These are phyloP conservation scores for Plebejus melissa DNA, from an alignment of 2,888 invertebrate species.

Conservation along the genomic window DNA sequence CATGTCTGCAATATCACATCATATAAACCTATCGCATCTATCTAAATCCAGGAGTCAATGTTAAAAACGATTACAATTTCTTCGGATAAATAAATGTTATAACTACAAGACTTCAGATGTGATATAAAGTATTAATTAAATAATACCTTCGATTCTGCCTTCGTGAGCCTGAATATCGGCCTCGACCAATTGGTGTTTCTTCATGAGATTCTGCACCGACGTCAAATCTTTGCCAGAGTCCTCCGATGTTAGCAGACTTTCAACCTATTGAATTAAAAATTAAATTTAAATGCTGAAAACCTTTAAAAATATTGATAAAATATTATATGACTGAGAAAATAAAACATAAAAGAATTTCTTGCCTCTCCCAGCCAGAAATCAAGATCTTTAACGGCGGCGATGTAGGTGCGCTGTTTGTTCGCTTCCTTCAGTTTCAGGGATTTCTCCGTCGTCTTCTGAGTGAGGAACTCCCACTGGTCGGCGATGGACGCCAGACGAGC, in stretches of 20 bases:
- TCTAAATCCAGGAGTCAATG: not conserved
- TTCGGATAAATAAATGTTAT: not conserved
- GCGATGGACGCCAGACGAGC: conserved; percentile 92
- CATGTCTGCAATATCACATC: conserved; percentile 81
- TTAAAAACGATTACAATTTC: not conserved
- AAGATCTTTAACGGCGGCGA: conserved; percentile 99
- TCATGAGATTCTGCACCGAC: conserved; percentile 98
- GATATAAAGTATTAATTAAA: not conserved
- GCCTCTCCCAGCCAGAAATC: conserved; percentile 99
- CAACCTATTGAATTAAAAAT: conserved; percentile 77
- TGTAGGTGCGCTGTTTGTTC: conserved; percentile 98
- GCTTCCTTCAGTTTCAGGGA: conserved; percentile 99
- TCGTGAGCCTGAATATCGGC: conserved; percentile 98
- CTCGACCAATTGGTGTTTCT: conserved; percentile 98
- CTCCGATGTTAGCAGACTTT: conserved; percentile 95
- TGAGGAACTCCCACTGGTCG: conserved; percentile 98
- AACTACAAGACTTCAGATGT: not conserved
- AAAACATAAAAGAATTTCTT: conserved; percentile 10
- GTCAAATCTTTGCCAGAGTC: conserved; percentile 99
- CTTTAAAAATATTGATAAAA: not conserved
- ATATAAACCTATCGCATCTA: not conserved
- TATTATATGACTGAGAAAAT: no score
- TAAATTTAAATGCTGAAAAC: not conserved
- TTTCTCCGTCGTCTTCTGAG: conserved; percentile 98
- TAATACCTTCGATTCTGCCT: conserved; percentile 89